Evolutionary conservation across 2,888 invertebrate species (phyloP), one percentile per base, ranked within the genome.

Genomic region (Megastigmus dorsalis): DNA sequence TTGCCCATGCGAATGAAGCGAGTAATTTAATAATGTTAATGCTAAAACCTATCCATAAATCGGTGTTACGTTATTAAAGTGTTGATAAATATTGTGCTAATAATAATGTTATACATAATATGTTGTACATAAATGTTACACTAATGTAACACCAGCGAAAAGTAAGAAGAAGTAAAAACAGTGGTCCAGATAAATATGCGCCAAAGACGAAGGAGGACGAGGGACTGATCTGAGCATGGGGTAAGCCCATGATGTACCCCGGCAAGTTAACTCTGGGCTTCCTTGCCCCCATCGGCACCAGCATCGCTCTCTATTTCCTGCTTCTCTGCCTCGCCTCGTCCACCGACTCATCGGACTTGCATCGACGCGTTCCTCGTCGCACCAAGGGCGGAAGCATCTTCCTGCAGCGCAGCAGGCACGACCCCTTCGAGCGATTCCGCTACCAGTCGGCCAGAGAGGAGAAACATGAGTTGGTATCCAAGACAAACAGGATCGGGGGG

Each of bases 231-330:
- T 81, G 82, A 85, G 80, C 83, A 86, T 85, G 86, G 86, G 86
- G 85, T 86, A 84, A 84, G 23, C 43, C 43, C 41, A 66, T 79
- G 75, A 87, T 87, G 86, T 80, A 80, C 81, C 82, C 79, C 79
- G 83, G 82, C 82, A 85, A 80, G 81, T 82, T 80, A 77, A 68
- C 78, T 68, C 79, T 80, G 84, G 83, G 83, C 84, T 77, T 82
- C 73, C 59, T 81, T 77, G 84, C 83, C 84, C 83, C 84, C 77
- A 23, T 13, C 13, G 82, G 82, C 66, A 78, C 78, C n/a, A 23
- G 0, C 10, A 3, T 52, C 2, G n/a, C 36, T 18, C 23, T 41
- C n/a, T n/a, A n/a, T n/a, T 26, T 59, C 41, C 36, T 59, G 3
- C 48, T 48, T 2, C 15, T 30, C 20, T 4, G 30, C 3, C 30